These are phyloP conservation scores for Oxyteleia sp. DNA, from an alignment of 2,888 invertebrate genomes.

Conservation along the genomic window DNA sequence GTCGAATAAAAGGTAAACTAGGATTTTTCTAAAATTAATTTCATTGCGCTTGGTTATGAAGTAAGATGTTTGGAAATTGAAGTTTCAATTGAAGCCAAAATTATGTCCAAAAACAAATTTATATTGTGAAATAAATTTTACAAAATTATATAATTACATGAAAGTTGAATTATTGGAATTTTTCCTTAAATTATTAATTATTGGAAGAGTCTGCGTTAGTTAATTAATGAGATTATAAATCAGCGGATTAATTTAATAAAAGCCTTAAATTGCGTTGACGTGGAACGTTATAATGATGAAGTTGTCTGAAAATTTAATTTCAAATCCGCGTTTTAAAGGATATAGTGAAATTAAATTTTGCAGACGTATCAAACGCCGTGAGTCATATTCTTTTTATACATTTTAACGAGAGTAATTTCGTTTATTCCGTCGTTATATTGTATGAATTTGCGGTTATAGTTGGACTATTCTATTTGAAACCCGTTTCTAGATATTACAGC, in stretches of 20 bases:
- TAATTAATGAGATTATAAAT: conserved; percentile 23
- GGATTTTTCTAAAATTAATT: conserved; percentile 16
- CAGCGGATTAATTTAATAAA: conserved; percentile 26
- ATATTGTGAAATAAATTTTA: conserved; percentile 18
- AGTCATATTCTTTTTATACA: conserved; percentile 62
- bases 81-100: too few species aligned
- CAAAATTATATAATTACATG: neutral
- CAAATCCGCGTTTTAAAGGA: neutral
- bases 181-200: conserved; percentile 15
- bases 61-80: neutral
- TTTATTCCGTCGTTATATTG: conserved; percentile 28
- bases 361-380: conserved; percentile 40
- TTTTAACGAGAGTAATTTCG: conserved; percentile 58
- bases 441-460: conserved; percentile 31
- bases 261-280: neutral
- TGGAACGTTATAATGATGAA: conserved; percentile 7
- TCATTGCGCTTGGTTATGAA: neutral
- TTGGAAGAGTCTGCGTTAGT: conserved; percentile 1
- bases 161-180: neutral
- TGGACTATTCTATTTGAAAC: conserved; percentile 41
- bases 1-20: neutral
- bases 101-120: conserved; percentile 21
- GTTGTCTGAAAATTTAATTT: conserved; percentile 36
- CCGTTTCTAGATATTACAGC: conserved; percentile 1
- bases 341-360: conserved; percentile 32